Conservation (phyloP, 2,113 vertebrate species). For the Porphyrio hochstetteri region DNA sequence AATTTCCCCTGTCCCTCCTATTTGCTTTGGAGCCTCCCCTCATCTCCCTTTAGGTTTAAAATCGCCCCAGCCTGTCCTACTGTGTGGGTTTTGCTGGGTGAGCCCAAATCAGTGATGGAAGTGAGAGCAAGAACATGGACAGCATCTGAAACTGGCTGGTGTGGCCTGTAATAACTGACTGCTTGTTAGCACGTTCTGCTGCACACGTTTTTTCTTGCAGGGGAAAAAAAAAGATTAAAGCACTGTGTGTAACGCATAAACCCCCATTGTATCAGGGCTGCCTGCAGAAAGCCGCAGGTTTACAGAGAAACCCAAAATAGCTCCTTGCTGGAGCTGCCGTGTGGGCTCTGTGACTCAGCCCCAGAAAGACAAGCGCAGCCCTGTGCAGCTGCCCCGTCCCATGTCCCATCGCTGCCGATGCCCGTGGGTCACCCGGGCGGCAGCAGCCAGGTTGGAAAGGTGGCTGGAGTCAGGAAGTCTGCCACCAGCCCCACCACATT, state of each 20-base stretch:
- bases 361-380: neutral
- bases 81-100: fast-evolving
- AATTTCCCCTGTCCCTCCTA: neutral
- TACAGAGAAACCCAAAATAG: neutral
- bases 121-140: fast-evolving
- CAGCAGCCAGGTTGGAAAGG: neutral
- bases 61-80: neutral
- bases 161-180: neutral
- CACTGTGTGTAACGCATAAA: neutral
- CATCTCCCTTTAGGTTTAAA: neutral
- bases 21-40: neutral
- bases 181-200: neutral
- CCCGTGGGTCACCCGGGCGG: neutral
- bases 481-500: neutral
- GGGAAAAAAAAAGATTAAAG: neutral
- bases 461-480: neutral
- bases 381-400: neutral
- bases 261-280: neutral
- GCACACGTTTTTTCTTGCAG: neutral
- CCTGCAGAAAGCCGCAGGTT: neutral
- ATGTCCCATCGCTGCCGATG: neutral
- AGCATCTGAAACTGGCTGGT: neutral
- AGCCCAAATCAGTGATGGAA: neutral
- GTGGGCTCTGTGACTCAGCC: neutral
- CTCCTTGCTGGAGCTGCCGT: neutral